phyloP scores from a whole-genome alignment of 2,797 vertebrate species.

The Nasua narica region DNA sequence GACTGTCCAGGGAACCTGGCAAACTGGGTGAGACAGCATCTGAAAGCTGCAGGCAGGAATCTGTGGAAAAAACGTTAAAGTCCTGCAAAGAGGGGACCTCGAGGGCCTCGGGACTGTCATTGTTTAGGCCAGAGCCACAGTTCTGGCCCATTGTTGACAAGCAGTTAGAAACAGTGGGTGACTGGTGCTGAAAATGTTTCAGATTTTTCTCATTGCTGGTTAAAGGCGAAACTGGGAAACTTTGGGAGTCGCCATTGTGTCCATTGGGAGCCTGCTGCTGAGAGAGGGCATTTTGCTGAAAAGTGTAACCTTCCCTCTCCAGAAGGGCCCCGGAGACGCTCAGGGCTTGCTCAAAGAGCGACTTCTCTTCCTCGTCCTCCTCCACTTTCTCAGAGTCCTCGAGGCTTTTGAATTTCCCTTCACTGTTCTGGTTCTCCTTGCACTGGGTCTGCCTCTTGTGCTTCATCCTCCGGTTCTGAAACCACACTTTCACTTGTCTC shows the following conservation, averaged over 20 bases:
- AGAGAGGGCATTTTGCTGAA: conserved; percentile 91
- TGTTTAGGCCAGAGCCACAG: conserved; percentile 97
- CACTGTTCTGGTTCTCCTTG: conserved; percentile 94
- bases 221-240: conserved; percentile 93
- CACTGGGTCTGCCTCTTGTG: conserved; percentile 97
- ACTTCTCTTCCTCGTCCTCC: conserved; percentile 87
- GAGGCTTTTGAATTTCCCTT: conserved; percentile 89
- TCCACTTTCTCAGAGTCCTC: conserved; percentile 90
- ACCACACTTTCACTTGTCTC: conserved; percentile 99
- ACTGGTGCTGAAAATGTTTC: conserved; percentile 96
- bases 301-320: conserved; percentile 92
- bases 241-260: conserved; percentile 94
- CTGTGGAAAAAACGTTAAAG: conserved; percentile 93
- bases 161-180: conserved; percentile 94
- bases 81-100: conserved; percentile 93
- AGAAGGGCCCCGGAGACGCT: conserved; percentile 89
- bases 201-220: conserved; percentile 99
- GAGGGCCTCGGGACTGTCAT: conserved; percentile 91
- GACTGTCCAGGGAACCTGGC: conserved; percentile 92
- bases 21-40: conserved; percentile 94
- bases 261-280: conserved; percentile 89
- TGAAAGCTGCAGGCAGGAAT: conserved; percentile 96
- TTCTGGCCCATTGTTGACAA: conserved; percentile 94
- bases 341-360: conserved; percentile 88
- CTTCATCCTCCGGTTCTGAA: conserved; percentile 98